A percentile compares a stretch with the other conserved stretches of the same genome.
Evolutionary conservation across 2,113 vertebrate genomes (phyloP).

Genomic region (Chitala chitala): DNA sequence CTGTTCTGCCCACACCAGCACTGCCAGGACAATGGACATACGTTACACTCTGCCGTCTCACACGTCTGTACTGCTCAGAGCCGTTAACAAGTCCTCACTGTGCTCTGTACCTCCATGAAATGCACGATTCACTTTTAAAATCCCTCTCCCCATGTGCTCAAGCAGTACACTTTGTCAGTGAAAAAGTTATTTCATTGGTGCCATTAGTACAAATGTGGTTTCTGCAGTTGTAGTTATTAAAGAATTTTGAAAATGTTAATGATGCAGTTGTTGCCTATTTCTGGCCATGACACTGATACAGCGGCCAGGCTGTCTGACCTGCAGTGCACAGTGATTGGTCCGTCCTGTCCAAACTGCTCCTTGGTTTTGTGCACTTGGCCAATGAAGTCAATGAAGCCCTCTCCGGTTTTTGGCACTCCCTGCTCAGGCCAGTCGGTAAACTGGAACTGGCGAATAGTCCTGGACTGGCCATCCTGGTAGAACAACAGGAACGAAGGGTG

Average conservation of each 20-base stretch:
- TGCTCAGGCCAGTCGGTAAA: slow-evolving; percentile 98
- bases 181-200: background rate
- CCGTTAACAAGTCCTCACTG: no score
- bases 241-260: no score
- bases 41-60: slow-evolving; percentile 3
- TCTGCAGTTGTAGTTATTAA: background rate
- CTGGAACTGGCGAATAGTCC: slow-evolving; percentile 96
- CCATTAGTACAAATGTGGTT: background rate
- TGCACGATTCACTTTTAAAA: background rate
- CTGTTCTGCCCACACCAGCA: slow-evolving; percentile 88
- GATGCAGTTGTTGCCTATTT: background rate
- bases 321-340: slow-evolving; percentile 95
- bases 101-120: background rate
- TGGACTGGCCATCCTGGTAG: slow-evolving; percentile 86
- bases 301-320: slow-evolving; percentile 62
- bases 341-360: slow-evolving; percentile 96
- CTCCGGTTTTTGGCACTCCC: slow-evolving; percentile 90
- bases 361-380: slow-evolving; percentile 98
- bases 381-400: slow-evolving; percentile 96
- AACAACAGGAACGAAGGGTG: background rate
- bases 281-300: background rate
- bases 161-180: background rate
- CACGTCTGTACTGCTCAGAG: no score
- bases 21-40: slow-evolving; percentile 50
- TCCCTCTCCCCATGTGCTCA: no score